Conservation (phyloP, 2,888 invertebrate species). For the Sipha maydis region DNA sequence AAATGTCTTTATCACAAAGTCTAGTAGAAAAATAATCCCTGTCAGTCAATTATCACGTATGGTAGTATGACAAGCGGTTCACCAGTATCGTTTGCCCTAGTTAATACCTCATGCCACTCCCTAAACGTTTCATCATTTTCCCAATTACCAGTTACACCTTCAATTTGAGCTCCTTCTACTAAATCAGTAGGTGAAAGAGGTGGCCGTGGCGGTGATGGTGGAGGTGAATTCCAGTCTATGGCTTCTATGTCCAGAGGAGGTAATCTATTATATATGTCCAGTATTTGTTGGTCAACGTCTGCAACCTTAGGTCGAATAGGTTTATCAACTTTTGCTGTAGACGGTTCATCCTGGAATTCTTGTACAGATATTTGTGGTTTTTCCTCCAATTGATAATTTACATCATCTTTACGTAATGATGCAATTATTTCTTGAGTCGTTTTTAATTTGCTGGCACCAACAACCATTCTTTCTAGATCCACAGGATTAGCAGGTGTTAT, state of each 20-base stretch:
- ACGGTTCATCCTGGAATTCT: slow-evolving; percentile 51
- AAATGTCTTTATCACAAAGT: slow-evolving; percentile 63
- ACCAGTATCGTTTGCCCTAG: slow-evolving; percentile 78
- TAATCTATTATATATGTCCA: slow-evolving; percentile 67
- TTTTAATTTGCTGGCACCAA: slow-evolving; percentile 68
- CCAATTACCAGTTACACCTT: slow-evolving; percentile 72
- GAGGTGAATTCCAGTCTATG: slow-evolving; percentile 69
- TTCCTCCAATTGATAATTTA: slow-evolving; percentile 56
- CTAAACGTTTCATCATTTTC: slow-evolving; percentile 74
- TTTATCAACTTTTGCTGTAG: slow-evolving; percentile 54
- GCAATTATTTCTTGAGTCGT: slow-evolving; percentile 76
- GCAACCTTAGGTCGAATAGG: slow-evolving; percentile 55
- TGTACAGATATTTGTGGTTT: slow-evolving; percentile 53
- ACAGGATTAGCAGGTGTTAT: slow-evolving; percentile 66
- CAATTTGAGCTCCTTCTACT: slow-evolving; percentile 65
- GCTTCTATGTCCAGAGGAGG: slow-evolving; percentile 75
- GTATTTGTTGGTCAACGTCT: slow-evolving; percentile 53
- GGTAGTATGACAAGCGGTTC: slow-evolving; percentile 91
- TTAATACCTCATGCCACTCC: slow-evolving; percentile 91
- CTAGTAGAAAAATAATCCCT: slow-evolving; percentile 62
- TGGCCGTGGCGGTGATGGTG: slow-evolving; percentile 57
- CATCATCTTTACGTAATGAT: slow-evolving; percentile 55
- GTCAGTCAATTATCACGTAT: slow-evolving; percentile 92
- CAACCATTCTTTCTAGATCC: slow-evolving; percentile 56
- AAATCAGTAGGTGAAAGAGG: slow-evolving; percentile 55